Percentiles rank a stretch among this genome's conserved stretches.
Evolutionary conservation across 2,113 vertebrate genomes (phyloP).

Genomic region (Crotalus viridis): DNA sequence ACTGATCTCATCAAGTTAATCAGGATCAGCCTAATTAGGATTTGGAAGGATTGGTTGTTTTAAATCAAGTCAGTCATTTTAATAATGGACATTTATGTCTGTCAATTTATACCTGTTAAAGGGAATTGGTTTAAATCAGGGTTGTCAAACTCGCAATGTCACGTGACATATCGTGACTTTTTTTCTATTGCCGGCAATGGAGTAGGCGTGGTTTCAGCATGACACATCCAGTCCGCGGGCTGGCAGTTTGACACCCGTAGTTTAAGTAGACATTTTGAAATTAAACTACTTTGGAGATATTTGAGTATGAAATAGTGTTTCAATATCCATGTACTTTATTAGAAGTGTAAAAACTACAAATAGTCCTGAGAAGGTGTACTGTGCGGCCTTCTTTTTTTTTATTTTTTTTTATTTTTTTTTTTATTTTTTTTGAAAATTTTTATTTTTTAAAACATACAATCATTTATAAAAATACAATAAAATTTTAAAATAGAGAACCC

Average conservation of each 20-base stretch:
- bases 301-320: background rate
- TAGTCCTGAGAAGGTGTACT: background rate
- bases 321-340: background rate
- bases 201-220: too few species aligned
- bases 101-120: background rate
- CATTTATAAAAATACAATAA: too few species aligned
- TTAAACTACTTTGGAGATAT: constrained; percentile 20
- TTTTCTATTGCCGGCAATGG: too few species aligned
- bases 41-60: background rate
- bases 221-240: too few species aligned
- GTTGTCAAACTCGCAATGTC: too few species aligned
- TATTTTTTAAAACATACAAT: too few species aligned
- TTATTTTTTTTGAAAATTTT: too few species aligned
- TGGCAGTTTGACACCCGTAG: too few species aligned
- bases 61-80: constrained; percentile 27
- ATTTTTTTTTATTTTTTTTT: too few species aligned
- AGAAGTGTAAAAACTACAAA: background rate
- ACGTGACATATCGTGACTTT: too few species aligned
- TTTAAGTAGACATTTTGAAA: constrained; percentile 32
- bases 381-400: background rate
- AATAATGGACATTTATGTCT: background rate
- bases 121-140: background rate
- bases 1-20: background rate
- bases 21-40: background rate
- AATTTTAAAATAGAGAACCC: too few species aligned